These are phyloP conservation scores for Montipora capricornis DNA, from an alignment of 64 coral and sea anemone genomes.

Conservation along the genomic window DNA sequence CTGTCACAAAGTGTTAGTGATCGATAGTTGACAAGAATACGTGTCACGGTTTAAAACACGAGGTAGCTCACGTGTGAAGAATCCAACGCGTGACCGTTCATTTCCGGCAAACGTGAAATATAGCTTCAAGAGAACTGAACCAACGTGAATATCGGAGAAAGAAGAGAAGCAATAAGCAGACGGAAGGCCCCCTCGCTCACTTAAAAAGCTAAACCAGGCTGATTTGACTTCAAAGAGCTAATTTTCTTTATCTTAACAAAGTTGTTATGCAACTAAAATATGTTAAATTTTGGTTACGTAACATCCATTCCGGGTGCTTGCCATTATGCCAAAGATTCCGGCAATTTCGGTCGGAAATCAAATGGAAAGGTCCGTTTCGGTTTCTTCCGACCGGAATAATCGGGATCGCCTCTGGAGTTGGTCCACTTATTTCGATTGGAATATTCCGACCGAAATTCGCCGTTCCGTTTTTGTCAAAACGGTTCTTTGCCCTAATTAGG, in stretches of 20 bases:
- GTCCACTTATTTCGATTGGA: too few relatives aligned
- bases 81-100: background rate
- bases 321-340: too few relatives aligned
- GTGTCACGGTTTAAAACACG: background rate
- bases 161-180: background rate
- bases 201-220: background rate
- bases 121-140: background rate
- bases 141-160: background rate
- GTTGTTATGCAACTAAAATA: background rate
- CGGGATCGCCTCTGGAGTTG: too few relatives aligned
- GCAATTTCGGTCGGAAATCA: too few relatives aligned
- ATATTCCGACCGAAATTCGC: too few relatives aligned
- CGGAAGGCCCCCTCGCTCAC: background rate
- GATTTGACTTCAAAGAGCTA: background rate
- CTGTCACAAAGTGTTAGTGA: too few relatives aligned
- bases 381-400: too few relatives aligned
- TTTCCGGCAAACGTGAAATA: constrained; percentile 42
- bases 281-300: background rate
- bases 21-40: background rate
- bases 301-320: background rate
- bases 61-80: background rate
- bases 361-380: too few relatives aligned
- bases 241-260: background rate
- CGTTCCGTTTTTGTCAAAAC: too few relatives aligned
- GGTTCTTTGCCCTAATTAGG: too few relatives aligned